Conservation (phyloP, 1,140 invertebrate species). For the Ceratina japonica region DNA sequence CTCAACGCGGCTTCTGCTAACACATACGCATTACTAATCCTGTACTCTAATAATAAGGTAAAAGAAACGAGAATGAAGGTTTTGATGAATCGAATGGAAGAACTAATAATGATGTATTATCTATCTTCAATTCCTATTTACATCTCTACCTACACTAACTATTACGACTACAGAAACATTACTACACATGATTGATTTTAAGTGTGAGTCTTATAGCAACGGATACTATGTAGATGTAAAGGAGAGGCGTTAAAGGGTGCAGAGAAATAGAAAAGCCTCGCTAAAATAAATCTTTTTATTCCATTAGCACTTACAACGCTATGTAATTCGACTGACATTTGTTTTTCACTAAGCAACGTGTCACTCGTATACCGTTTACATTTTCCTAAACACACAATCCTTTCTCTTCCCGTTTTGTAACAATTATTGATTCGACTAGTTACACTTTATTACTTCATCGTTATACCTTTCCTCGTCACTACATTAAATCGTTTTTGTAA, state of each 20-base stretch:
- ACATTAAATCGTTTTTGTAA: conserved; percentile 14
- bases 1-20: not conserved
- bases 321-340: conserved; percentile 58
- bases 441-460: conserved; percentile 31
- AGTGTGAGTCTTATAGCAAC: conserved; percentile 2
- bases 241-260: conserved; percentile 64
- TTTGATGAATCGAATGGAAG: not conserved
- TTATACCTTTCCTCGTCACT: conserved; percentile 24
- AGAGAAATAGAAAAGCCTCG: conserved; percentile 65
- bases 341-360: conserved; percentile 57
- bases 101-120: not conserved
- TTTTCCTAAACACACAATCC: conserved; percentile 42
- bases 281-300: conserved; percentile 73
- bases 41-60: not conserved
- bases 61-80: not conserved
- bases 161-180: not conserved
- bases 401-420: conserved; percentile 1
- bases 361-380: conserved; percentile 47
- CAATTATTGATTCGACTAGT: conserved; percentile 49
- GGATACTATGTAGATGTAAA: conserved; percentile 33
- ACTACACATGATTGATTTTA: conserved; percentile 23
- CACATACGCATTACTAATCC: not conserved
- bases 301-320: conserved; percentile 70
- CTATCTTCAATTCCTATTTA: not conserved
- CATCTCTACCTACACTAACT: conserved; percentile 5